phyloP scores from a whole-genome alignment of 2,113 vertebrate species.

The Glaucidium brasilianum region DNA sequence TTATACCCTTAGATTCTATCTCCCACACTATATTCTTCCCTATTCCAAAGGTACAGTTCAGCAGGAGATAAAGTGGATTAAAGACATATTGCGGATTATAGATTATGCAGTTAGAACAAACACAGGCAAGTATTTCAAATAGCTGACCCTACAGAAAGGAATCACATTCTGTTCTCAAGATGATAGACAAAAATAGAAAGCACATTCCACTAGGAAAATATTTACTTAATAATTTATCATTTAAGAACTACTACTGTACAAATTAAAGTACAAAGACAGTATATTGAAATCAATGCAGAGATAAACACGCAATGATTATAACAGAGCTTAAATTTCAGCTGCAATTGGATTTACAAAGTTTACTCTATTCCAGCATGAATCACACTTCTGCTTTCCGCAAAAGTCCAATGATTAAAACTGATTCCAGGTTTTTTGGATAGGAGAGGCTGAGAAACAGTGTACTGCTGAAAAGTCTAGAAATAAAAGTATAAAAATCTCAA shows the following conservation, averaged over 20 bases:
- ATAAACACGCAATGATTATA: neutral
- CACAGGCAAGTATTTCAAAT: slow-evolving; percentile 28
- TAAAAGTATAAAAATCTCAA: neutral
- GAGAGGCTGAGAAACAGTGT: neutral
- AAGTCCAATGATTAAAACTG: neutral
- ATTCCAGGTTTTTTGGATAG: neutral
- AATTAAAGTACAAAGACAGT: slow-evolving; percentile 4
- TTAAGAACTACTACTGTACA: slow-evolving; percentile 32
- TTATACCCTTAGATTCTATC: neutral
- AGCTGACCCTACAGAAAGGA: slow-evolving; percentile 39
- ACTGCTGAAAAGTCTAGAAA: neutral
- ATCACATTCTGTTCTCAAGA: slow-evolving; percentile 59
- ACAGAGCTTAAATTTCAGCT: neutral
- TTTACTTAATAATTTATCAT: slow-evolving; percentile 63
- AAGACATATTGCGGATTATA: slow-evolving; percentile 61
- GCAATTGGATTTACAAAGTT: neutral
- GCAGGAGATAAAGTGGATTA: slow-evolving; percentile 45
- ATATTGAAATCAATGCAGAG: neutral
- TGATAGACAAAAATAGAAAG: slow-evolving; percentile 58
- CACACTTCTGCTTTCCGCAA: neutral
- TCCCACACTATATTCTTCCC: neutral
- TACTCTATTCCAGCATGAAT: neutral
- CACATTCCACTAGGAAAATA: slow-evolving; percentile 45
- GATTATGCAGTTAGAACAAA: slow-evolving; percentile 49
- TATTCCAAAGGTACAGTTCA: neutral